Conservation (phyloP, 1,140 invertebrate species). For the Nilaparvata lugens region DNA sequence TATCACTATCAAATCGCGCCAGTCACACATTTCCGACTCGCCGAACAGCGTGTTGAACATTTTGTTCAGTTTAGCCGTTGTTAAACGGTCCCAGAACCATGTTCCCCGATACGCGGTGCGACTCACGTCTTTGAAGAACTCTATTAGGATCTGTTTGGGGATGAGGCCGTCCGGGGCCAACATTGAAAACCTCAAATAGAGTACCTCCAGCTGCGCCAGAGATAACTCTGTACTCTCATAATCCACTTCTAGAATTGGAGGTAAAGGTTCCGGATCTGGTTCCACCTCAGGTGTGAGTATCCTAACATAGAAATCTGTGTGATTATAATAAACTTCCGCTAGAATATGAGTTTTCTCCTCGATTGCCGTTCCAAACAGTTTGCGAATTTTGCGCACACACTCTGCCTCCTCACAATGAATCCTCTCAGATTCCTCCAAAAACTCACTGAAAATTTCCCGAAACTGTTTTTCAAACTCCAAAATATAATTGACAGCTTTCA, state of each 20-base stretch:
- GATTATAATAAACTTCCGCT: slow-evolving; percentile 38
- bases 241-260: no score
- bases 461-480: no score
- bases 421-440: no score
- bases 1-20: slow-evolving; percentile 51
- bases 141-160: slow-evolving; percentile 38
- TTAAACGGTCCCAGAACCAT: slow-evolving; percentile 39
- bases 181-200: slow-evolving; percentile 41
- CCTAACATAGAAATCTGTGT: slow-evolving; percentile 35
- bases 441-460: no score
- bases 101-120: no score
- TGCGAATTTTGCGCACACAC: slow-evolving; percentile 41
- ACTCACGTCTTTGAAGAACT: slow-evolving; percentile 36
- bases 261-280: no score
- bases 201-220: slow-evolving; percentile 35
- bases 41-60: slow-evolving; percentile 41
- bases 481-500: no score
- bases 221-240: no score
- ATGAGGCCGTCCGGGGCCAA: slow-evolving; percentile 42
- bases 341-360: slow-evolving; percentile 40
- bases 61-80: slow-evolving; percentile 37
- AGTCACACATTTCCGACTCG: slow-evolving; percentile 41
- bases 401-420: slow-evolving; percentile 37
- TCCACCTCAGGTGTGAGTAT: slow-evolving; percentile 12
- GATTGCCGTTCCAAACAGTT: slow-evolving; percentile 43